Base-by-base conservation (phyloP, 2,113 vertebrate genomes). In the Odontophorus gujanensis region DNA sequence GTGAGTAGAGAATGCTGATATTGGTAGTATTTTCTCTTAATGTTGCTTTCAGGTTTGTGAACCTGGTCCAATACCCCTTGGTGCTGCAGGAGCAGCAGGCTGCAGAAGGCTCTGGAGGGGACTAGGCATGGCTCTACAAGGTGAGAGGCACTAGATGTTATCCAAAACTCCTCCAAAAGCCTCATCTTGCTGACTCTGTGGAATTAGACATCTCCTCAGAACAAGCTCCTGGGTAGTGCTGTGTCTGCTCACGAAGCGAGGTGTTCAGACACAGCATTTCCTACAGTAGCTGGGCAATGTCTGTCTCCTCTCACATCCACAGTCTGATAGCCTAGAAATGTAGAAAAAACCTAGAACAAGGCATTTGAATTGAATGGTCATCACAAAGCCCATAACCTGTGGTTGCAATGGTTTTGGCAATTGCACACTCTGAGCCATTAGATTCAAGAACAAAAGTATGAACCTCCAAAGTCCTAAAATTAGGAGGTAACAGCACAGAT, bases 31-130 rank as follows among this genome's bases (percentile, higher is more conserved):
- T 95, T 96, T 91, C 73, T 83, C 69, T 74, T 90, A 67, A 81
- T 87, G 76, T 36, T 68, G 79, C 68, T 88, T 65, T 92, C 43
- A 2, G 83, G 77, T 95, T 94, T 96, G 86, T 96, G 95, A 95
- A 93, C 65, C 47, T 62, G 66, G 8, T 90, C 96, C 96, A 96
- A 96, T 59, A 83, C 92, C 93, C 90, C 73, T 94, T 61, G 93
- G 92, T 95, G 93, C 62, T 96, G 80, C 87, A 80, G 63, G 36
- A 91, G 73, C 66, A 81, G 58, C 7, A 89, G 71, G 68, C n/a
- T 84, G 53, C 55, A 32, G 63, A 0, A 71, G 83, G 75, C 38
- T 93, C 89, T 88, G 93, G 87, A 92, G 73, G 73, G 87, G 57
- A 75, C 38, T 34, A 45, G 76, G 57, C 76, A 85, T 7, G 84